Conservation (phyloP, 2,888 invertebrate species). For the Aricia artaxerxes region DNA sequence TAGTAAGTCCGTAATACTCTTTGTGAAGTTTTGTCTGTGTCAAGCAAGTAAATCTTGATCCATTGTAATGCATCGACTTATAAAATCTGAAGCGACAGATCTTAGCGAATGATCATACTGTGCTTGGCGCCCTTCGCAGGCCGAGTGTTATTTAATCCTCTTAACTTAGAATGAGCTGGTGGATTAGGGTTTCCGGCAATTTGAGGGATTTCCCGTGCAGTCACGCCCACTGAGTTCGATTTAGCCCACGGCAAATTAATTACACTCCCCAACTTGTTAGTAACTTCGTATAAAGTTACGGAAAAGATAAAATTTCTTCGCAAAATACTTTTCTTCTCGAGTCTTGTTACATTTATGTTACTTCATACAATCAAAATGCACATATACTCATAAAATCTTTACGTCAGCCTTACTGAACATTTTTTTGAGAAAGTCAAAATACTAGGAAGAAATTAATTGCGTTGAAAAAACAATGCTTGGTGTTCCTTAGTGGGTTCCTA, state of each 20-base stretch:
- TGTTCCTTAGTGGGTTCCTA: neutral
- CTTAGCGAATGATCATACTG: neutral
- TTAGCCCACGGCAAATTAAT: slow-evolving; percentile 13
- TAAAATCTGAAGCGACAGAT: neutral
- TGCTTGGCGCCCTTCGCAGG: neutral
- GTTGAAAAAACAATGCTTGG: no score
- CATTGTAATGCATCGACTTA: neutral
- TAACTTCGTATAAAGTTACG: neutral
- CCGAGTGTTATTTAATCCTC: slow-evolving; percentile 6
- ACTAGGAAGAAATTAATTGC: no score
- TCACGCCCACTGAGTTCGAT: neutral
- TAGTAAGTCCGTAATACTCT: no score
- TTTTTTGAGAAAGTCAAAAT: no score
- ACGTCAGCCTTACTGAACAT: no score
- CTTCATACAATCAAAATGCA: neutral
- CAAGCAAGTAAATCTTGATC: no score
- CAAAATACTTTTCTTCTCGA: neutral
- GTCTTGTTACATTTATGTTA: neutral
- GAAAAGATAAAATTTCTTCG: neutral
- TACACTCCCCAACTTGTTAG: neutral
- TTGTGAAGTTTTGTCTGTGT: no score
- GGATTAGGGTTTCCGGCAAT: slow-evolving; percentile 11
- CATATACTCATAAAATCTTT: no score
- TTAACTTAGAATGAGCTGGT: neutral
- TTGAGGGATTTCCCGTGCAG: neutral